Conservation (phyloP, 1,140 invertebrate species). For the Cardiocondyla obscurior region DNA sequence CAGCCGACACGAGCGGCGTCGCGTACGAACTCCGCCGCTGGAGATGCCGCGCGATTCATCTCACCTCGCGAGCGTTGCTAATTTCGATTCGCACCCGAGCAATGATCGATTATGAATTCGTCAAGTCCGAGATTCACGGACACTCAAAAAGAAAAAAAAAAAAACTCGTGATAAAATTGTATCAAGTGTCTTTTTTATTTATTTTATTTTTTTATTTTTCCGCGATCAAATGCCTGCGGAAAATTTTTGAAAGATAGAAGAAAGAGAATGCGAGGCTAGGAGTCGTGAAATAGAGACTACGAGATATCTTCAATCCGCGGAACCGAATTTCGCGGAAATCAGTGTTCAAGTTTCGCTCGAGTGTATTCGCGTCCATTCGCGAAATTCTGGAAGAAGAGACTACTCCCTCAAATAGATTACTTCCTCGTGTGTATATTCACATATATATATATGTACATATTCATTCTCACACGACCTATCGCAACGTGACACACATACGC, state of each 20-base stretch:
- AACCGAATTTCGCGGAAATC: neutral
- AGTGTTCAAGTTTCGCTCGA: neutral
- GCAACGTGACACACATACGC: conserved; percentile 50
- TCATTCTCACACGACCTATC: conserved; percentile 23
- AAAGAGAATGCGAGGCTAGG: neutral
- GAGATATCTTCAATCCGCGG: neutral
- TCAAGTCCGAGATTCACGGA: neutral
- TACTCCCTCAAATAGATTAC: neutral
- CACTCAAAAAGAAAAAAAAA: neutral
- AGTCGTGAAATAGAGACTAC: neutral
- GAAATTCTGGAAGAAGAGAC: neutral
- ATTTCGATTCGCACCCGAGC: conserved; percentile 11
- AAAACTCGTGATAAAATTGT: neutral
- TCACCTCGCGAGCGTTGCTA: neutral
- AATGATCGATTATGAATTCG: neutral
- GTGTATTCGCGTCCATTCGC: neutral
- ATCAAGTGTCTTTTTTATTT: too few relatives aligned
- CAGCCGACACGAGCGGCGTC: conserved; percentile 5
- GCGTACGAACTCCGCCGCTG: too few relatives aligned
- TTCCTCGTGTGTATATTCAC: neutral
- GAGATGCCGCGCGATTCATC: neutral
- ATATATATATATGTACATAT: too few relatives aligned
- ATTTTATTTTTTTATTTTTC: neutral
- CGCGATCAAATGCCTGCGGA: neutral
- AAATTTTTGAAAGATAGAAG: neutral